Base-by-base conservation (phyloP, 2,888 invertebrate species). In the Idaea aversata region DNA sequence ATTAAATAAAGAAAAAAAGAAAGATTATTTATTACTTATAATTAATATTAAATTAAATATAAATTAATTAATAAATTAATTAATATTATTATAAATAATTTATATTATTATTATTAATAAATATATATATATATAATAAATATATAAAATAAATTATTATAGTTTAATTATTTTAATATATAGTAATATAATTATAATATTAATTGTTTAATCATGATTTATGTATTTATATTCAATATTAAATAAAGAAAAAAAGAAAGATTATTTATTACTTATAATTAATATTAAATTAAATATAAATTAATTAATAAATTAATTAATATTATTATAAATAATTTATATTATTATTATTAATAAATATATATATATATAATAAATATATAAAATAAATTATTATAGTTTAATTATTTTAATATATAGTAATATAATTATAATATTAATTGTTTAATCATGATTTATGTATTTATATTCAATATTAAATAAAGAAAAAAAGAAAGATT, bases 1-100 rank as follows among this genome's bases (percentile, higher is more conserved):
- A 76, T 78, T 79, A 80, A 75, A 61, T 75, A 77, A 67, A 72
- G 64, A 75, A 73, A 74, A 15, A 58, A 58, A 72, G 1, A 71
- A 34, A 73, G 68, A 78, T 75, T 76, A 76, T 72, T 77, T 71
- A 70, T 63, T 67, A 67, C 67, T 73, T 67, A 73, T 70, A 70
- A 62, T 61, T 66, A 66, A 61, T 65, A 65, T 67, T 16, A 47
- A 34, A 66, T 61, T 63, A 58, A 58, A 16, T 38, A n/a, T n/a
- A n/a, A 38, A 38, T 34, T 35, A 35, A 61, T 61, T n/a, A n/a
- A 59, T 59, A 59, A 65, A 38, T 61, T 60, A 60, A 66, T 63
- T 63, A 59, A 63, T 63, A 59, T 63, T 35, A 38, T 65, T 66
- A 64, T 69, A 60, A 65, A 65, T 65, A 65, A 66, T 59, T 57